Percentiles rank a stretch among this genome's conserved stretches.
Evolutionary conservation across 2,797 vertebrate species (phyloP).

Genomic region (Gouania willdenowi): DNA sequence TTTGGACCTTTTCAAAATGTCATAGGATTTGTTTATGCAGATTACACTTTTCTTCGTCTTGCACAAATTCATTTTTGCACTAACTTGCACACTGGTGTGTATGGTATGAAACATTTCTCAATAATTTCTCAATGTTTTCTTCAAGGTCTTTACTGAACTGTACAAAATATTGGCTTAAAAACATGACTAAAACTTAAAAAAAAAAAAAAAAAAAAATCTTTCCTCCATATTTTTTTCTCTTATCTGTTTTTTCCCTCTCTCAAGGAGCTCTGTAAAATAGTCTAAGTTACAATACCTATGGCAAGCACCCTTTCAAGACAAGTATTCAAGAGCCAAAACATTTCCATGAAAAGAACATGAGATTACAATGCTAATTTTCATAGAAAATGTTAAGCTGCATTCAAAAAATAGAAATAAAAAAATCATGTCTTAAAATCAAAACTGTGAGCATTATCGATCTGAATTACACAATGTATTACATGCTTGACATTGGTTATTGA

Average conservation of each 20-base stretch:
- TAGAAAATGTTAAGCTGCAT: too few species aligned
- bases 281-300: conserved; percentile 64
- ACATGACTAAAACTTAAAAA: too few species aligned
- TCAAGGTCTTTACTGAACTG: conserved; percentile 3
- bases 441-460: too few species aligned
- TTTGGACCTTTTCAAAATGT: conserved; percentile 47
- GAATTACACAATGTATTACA: too few species aligned
- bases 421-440: conserved; percentile 25
- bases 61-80: conserved; percentile 3
- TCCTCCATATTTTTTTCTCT: conserved; percentile 55
- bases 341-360: conserved; percentile 45
- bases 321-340: conserved; percentile 46
- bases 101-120: neutral
- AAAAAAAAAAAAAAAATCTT: conserved; percentile 32
- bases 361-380: too few species aligned
- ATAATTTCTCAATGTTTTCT: too few species aligned
- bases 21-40: conserved; percentile 26
- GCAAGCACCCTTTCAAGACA: conserved; percentile 47
- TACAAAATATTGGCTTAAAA: too few species aligned
- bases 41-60: conserved; percentile 3
- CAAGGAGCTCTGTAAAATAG: conserved; percentile 45
- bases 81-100: neutral
- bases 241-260: conserved; percentile 54
- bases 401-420: conserved; percentile 21
- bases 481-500: too few species aligned